Evolutionary conservation across 2,888 invertebrate species (phyloP).

Genomic region (Ctena decussata): DNA sequence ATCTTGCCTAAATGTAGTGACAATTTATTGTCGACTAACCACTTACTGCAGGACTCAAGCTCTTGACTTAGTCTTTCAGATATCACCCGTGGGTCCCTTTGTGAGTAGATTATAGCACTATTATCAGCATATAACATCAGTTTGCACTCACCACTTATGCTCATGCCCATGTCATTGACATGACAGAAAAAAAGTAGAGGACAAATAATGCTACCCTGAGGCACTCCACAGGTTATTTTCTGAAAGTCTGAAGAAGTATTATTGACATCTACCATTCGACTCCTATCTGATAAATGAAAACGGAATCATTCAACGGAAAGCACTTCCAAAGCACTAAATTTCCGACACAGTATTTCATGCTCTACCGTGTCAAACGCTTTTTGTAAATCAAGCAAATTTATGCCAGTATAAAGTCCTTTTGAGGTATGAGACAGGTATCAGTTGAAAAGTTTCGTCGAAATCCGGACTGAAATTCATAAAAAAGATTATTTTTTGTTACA

Average conservation of each 20-base stretch:
- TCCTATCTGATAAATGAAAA: background rate
- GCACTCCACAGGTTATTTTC: conserved; percentile 14
- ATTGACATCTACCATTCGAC: background rate
- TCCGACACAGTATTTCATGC: conserved; percentile 10
- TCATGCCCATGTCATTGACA: conserved; percentile 21
- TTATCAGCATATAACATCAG: conserved; percentile 22
- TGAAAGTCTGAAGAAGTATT: too few species aligned
- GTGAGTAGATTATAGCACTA: conserved; percentile 14
- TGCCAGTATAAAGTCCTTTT: conserved; percentile 8
- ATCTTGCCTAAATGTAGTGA: too few species aligned
- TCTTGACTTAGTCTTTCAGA: background rate
- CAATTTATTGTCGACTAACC: too few species aligned
- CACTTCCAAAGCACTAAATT: background rate
- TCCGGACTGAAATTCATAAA: background rate
- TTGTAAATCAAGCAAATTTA: conserved; percentile 10
- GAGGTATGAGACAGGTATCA: background rate
- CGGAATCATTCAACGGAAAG: background rate
- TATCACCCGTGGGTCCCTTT: conserved; percentile 15
- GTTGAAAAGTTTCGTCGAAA: background rate
- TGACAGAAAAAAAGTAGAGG: conserved; percentile 15
- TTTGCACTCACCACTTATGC: background rate
- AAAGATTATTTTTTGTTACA: background rate
- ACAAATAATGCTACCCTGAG: conserved; percentile 14
- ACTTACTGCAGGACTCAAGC: background rate
- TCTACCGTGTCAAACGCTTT: conserved; percentile 25